A percentile compares a stretch with the other conserved stretches of the same genome.
Evolutionary conservation across 2,113 vertebrate species (phyloP).

Genomic region (Miniopterus natalensis): DNA sequence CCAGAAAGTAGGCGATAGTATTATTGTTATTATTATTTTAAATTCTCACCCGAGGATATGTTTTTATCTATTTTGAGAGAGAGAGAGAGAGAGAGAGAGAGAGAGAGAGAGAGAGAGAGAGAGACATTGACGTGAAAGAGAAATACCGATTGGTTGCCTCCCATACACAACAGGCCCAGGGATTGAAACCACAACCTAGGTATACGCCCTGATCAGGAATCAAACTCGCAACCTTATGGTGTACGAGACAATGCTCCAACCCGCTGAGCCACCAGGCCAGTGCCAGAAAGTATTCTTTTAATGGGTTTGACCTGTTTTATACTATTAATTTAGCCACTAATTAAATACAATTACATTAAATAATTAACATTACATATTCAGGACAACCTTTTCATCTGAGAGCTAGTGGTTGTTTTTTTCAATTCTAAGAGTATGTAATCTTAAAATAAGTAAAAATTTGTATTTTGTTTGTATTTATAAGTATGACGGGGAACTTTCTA

Average conservation of each 20-base stretch:
- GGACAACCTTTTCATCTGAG: background rate
- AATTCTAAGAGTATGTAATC: background rate
- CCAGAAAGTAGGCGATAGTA: background rate
- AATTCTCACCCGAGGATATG: background rate
- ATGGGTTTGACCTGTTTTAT: background rate
- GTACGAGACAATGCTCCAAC: background rate
- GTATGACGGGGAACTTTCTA: background rate
- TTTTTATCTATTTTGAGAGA: background rate
- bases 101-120: background rate
- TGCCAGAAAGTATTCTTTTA: background rate
- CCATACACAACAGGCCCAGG: background rate
- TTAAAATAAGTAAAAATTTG: conserved; percentile 36
- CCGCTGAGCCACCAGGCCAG: background rate
- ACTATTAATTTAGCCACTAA: conserved; percentile 46
- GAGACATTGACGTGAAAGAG: background rate
- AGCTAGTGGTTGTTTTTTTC: background rate
- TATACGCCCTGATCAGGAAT: background rate
- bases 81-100: background rate
- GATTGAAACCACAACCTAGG: background rate
- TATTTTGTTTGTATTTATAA: conserved; percentile 24
- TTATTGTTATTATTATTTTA: background rate
- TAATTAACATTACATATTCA: background rate
- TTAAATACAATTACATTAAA: background rate
- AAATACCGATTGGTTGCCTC: background rate
- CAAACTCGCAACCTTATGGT: background rate